Conservation (phyloP, 23 tunicate genomes). For the Trididemnum miniatum region DNA sequence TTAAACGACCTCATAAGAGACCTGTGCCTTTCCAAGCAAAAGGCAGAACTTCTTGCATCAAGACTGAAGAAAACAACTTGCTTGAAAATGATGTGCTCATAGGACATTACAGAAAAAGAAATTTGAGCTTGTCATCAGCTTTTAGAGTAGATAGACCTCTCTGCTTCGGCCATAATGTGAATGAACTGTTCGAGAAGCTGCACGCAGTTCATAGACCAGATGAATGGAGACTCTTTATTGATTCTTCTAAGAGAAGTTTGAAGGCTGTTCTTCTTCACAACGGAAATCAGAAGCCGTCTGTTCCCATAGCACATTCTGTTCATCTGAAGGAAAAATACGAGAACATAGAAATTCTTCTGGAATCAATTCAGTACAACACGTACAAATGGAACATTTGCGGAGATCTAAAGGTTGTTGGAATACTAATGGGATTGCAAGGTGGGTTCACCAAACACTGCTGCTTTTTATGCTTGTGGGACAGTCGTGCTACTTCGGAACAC, state of each 20-base stretch:
- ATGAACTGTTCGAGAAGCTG: not conserved
- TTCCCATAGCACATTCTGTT: constrained; percentile 4
- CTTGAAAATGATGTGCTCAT: constrained; percentile 22
- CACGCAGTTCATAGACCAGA: not conserved
- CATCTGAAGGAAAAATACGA: constrained; percentile 12
- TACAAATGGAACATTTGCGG: constrained; percentile 27
- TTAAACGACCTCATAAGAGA: constrained; percentile 30
- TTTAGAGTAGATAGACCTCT: constrained; percentile 12
- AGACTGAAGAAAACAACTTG: constrained; percentile 26
- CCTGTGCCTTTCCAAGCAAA: constrained; percentile 15
- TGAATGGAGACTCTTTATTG: constrained; percentile 29
- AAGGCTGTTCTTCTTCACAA: constrained; percentile 27
- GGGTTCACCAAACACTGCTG: constrained; percentile 11
- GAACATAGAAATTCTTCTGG: constrained; percentile 20
- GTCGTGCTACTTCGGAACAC: constrained; percentile 9
- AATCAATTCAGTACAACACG: constrained; percentile 11
- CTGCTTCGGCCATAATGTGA: constrained; percentile 1
- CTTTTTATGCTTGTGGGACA: constrained; percentile 8
- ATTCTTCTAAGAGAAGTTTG: constrained; percentile 27
- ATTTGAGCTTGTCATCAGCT: constrained; percentile 4
- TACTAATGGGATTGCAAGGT: constrained; percentile 20
- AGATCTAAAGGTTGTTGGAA: constrained; percentile 28
- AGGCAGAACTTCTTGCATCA: constrained; percentile 32
- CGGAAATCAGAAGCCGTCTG: not conserved
- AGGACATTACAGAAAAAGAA: constrained; percentile 22